Evolutionary conservation across 2,113 vertebrate species (phyloP).

Genomic region (Scalopus aquaticus): DNA sequence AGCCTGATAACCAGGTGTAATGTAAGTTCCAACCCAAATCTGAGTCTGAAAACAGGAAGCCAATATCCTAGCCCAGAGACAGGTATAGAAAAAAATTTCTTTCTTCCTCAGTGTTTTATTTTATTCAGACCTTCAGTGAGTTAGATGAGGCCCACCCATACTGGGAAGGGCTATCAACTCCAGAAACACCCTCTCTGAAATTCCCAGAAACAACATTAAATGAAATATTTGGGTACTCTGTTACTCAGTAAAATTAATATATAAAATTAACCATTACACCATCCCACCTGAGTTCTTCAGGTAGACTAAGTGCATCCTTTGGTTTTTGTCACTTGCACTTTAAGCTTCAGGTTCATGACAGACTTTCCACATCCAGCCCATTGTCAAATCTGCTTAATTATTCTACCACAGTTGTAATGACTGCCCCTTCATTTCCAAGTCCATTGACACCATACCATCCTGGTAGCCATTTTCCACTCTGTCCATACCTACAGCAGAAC

Average conservation of each 20-base stretch:
- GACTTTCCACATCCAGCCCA: neutral
- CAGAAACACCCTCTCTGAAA: neutral
- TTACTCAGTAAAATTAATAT: neutral
- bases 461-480: neutral
- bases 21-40: neutral
- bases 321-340: neutral
- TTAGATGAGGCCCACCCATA: neutral
- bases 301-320: neutral
- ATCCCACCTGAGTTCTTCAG: neutral
- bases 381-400: neutral
- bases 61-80: neutral
- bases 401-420: neutral
- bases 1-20: neutral
- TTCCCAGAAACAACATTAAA: neutral
- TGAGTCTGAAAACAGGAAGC: neutral
- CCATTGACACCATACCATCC: neutral
- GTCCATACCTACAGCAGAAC: neutral
- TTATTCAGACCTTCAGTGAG: neutral
- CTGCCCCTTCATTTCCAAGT: neutral
- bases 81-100: neutral
- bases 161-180: neutral
- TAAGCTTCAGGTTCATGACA: neutral
- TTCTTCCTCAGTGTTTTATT: conserved; percentile 8
- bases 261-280: neutral
- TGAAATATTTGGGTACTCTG: neutral